Conservation (phyloP, 2,113 vertebrate genomes). For the Callipepla californica region DNA sequence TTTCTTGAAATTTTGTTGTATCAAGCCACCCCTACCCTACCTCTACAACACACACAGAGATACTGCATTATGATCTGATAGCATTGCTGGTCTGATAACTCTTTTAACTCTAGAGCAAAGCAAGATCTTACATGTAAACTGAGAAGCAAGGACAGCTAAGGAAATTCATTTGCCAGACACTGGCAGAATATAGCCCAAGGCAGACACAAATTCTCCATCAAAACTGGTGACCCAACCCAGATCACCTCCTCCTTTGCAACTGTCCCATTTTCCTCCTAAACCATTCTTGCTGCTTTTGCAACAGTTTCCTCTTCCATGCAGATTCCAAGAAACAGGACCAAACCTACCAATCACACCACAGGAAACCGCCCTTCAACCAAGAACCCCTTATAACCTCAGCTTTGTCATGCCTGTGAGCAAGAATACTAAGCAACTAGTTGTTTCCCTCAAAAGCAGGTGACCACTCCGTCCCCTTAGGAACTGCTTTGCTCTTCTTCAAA, state of each 20-base stretch:
- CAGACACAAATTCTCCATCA: not conserved
- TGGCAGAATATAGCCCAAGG: not conserved
- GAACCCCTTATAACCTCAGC: not conserved
- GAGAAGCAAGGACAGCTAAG: not conserved
- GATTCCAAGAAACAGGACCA: not conserved
- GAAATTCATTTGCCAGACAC: not conserved
- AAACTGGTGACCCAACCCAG: not conserved
- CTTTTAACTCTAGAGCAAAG: not conserved
- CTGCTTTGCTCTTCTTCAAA: not conserved
- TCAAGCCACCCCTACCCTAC: not conserved
- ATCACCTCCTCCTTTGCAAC: not conserved
- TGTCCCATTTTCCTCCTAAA: not conserved
- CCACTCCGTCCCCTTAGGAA: not conserved
- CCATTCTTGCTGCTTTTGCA: not conserved
- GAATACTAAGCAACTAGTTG: not conserved
- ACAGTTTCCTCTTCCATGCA: not conserved
- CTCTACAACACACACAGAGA: not conserved
- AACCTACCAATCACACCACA: not conserved
- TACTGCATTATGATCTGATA: not conserved
- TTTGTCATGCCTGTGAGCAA: not conserved
- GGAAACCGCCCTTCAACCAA: not conserved
- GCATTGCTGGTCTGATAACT: not conserved
- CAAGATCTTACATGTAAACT: not conserved
- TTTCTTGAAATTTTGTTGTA: not conserved
- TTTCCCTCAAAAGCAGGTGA: not conserved